Evolutionary conservation across 2,113 vertebrate species (phyloP), one percentile per base, ranked within the genome.

Genomic region (Nicator chloris): DNA sequence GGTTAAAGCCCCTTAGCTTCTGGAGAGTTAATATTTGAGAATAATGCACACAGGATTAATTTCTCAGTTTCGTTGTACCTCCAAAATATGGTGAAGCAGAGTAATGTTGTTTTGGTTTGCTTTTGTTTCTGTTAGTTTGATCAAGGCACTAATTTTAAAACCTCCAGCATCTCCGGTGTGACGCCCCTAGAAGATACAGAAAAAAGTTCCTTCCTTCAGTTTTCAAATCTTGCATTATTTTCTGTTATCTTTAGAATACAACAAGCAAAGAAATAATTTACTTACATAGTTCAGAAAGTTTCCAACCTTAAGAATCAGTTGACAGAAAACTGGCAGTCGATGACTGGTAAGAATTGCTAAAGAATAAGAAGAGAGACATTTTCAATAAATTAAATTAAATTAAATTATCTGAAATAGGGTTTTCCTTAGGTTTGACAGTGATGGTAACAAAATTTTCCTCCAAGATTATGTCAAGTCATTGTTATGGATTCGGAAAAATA

Each of bases 261-360:
- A 2, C 10, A 56, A 82, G 53, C 49, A 81, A 59, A 63, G 27
- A 93, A 93, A 91, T 63, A 0, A 1, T 11, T 76, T 92, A 94
- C 99, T 98, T 98, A 99, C 99, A 13, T 99, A 99, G 92, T 99
- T 99, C 79, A 99, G 98, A 89, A 99, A 99, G 97, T 99, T 99
- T 83, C 99, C 99, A 17, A 99, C 98, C 80, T 98, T 98, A 28
- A 99, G 98, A 94, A 99, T 99, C 88, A 99, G 92, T 70, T 98
- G 98, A 96, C 99, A 99, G 97, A 99, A 99, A 85, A 97, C 40
- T 11, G 98, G 98, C 80, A 99, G 96, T 59, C 97, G 98, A 4
- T 89, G 97, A 94, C 98, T 99, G 65, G 50, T 92, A 90, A 98
- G 98, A 85, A 99, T 98, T 92, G 98, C 99, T 99, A 96, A 10